Percentiles rank a stretch among this genome's conserved stretches.
Conservation (phyloP, 2,888 invertebrate species). For the Pardosa pseudoannulata region DNA sequence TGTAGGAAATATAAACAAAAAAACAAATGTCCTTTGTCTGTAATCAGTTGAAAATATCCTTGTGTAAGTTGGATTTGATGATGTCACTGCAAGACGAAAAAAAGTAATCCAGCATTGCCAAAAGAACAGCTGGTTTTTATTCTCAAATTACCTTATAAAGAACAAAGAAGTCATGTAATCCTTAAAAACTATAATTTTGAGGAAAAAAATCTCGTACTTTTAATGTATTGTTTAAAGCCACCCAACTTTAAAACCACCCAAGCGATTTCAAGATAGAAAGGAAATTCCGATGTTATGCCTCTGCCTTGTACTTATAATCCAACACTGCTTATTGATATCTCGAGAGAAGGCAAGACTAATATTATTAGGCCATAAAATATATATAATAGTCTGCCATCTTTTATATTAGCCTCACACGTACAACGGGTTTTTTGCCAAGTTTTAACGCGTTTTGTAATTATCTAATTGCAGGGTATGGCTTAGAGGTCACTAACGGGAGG, state of each 20-base stretch:
- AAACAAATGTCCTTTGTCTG: too few species aligned
- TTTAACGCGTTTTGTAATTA: conserved; percentile 10
- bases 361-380: conserved; percentile 6
- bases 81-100: too few species aligned
- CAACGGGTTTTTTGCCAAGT: background rate
- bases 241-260: background rate
- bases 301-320: background rate
- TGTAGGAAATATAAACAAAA: too few species aligned
- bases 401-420: background rate
- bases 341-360: background rate
- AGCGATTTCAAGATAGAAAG: background rate
- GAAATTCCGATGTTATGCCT: background rate
- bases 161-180: too few species aligned
- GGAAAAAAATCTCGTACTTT: too few species aligned
- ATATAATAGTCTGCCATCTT: background rate
- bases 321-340: background rate
- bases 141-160: too few species aligned
- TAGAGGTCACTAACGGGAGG: background rate
- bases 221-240: too few species aligned
- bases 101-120: too few species aligned
- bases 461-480: background rate
- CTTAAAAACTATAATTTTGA: too few species aligned
- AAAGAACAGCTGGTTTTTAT: too few species aligned
- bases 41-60: too few species aligned
- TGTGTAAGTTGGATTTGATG: too few species aligned